Base-by-base conservation (phyloP, 2,797 vertebrate species). In the Schizopygopsis malacanthus region DNA sequence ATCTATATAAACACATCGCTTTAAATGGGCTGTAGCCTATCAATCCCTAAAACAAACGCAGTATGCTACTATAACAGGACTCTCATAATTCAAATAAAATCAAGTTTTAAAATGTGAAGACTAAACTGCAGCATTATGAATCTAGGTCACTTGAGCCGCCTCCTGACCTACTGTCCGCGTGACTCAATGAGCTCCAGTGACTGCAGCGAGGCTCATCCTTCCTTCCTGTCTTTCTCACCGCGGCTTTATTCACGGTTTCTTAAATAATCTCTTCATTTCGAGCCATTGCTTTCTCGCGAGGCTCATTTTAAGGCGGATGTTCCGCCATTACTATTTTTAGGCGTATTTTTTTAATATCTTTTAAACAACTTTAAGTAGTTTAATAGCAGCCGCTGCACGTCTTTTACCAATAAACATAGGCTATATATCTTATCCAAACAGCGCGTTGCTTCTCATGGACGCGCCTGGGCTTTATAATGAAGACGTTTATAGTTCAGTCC, bases 101-200 rank as follows among this genome's bases (percentile, higher is more conserved):
- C 6, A 76, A 52, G n/a, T 56, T 43, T 28, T 11, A 37, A 70
- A 6, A 69, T 16, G 20, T 0, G 10, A 28, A 65, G n/a, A 59
- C 18, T 77, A 33, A 85, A 71, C 28, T 61, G 59, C 12, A 22
- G 33, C 41, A 8, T 72, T 47, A 28, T 65, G 69, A 79, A 90
- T 89, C 45, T 91, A 75, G 90, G 90, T 91, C 91, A 91, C 79
- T 45, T 65, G 56, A 85, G 84, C 85, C 77, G 84, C 84, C 90
- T 88, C 79, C 86, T 90, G 89, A 90, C 91, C 90, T 85, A 89
- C 86, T 90, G 87, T 91, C 88, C 87, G 91, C 82, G 88, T 90
- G 91, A 89, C 89, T 90, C 86, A 75, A 37, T 61, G 15, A 43
- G 77, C 78, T 82, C 20, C 43, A 67, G 70, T 41, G 43, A 54